Percentiles rank a stretch among this genome's conserved stretches.
Evolutionary conservation across 1,140 invertebrate species (phyloP).

Genomic region (Bombus sibiricus): DNA sequence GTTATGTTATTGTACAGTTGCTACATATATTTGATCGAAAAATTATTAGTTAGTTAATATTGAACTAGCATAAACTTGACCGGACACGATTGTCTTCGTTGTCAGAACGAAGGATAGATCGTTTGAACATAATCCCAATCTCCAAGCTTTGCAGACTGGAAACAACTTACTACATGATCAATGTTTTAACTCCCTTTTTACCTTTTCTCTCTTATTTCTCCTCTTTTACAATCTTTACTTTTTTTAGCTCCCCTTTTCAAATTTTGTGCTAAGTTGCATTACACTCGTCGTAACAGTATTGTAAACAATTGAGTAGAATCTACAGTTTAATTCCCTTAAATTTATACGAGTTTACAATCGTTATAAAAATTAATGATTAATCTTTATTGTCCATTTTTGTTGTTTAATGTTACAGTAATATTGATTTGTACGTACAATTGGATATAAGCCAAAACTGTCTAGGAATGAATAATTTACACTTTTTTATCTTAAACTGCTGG

Average conservation of each 20-base stretch:
- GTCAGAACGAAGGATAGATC: slow-evolving; percentile 8
- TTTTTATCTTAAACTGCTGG: background rate
- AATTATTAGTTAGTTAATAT: background rate
- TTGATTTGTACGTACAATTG: slow-evolving; percentile 32
- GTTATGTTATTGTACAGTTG: background rate
- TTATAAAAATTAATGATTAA: background rate
- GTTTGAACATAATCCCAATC: slow-evolving; percentile 21
- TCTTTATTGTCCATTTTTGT: background rate
- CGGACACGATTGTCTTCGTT: slow-evolving; percentile 5
- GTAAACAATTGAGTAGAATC: background rate
- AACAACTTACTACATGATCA: slow-evolving; percentile 57
- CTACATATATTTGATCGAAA: background rate
- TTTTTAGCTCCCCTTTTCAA: slow-evolving; percentile 4
- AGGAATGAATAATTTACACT: background rate
- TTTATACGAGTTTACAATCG: background rate
- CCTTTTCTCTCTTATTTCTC: slow-evolving; percentile 29
- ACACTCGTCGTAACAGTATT: background rate
- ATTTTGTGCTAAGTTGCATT: background rate
- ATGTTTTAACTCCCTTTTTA: slow-evolving; percentile 57
- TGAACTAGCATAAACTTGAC: background rate
- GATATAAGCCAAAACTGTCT: slow-evolving; percentile 12
- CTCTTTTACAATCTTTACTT: background rate
- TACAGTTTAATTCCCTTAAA: background rate
- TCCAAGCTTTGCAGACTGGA: slow-evolving; percentile 16
- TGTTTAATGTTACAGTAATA: slow-evolving; percentile 14